Conservation (phyloP, 2,797 vertebrate species). For the Anguilla pacifica region DNA sequence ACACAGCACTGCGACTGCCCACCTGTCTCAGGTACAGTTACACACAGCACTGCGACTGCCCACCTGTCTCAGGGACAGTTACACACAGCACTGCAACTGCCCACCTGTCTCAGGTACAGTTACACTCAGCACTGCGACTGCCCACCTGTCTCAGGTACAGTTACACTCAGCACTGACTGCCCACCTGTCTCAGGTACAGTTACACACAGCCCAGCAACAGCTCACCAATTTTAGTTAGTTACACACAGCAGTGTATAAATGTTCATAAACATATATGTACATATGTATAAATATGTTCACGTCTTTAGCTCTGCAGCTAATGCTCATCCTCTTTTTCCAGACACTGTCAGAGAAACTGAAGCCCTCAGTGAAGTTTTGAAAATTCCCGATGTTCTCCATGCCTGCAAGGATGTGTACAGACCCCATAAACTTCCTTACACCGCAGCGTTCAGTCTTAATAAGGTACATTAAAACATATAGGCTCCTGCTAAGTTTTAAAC, state of each 20-base stretch:
- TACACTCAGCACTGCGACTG: neutral
- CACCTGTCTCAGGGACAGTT: slow-evolving; percentile 75
- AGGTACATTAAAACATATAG: slow-evolving; percentile 33
- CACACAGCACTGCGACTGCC: slow-evolving; percentile 61
- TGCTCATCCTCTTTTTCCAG: slow-evolving; percentile 60
- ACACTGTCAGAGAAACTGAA: slow-evolving; percentile 76
- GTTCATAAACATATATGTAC: neutral
- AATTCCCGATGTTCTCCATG: slow-evolving; percentile 59
- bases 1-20: too few species aligned
- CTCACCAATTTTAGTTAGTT: too few species aligned
- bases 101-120: neutral
- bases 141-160: neutral
- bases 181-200: neutral
- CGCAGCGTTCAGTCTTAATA: neutral
- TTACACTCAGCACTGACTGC: neutral
- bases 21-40: slow-evolving; percentile 49
- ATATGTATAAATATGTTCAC: slow-evolving; percentile 22
- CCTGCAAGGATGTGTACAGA: slow-evolving; percentile 33
- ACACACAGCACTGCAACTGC: neutral
- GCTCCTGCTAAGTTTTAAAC: neutral
- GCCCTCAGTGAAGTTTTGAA: slow-evolving; percentile 76
- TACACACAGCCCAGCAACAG: too few species aligned
- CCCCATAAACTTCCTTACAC: slow-evolving; percentile 22
- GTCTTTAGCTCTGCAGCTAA: neutral
- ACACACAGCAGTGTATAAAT: too few species aligned